Conservation (phyloP, 2,113 vertebrate genomes). For the Puffinus mauretanicus region DNA sequence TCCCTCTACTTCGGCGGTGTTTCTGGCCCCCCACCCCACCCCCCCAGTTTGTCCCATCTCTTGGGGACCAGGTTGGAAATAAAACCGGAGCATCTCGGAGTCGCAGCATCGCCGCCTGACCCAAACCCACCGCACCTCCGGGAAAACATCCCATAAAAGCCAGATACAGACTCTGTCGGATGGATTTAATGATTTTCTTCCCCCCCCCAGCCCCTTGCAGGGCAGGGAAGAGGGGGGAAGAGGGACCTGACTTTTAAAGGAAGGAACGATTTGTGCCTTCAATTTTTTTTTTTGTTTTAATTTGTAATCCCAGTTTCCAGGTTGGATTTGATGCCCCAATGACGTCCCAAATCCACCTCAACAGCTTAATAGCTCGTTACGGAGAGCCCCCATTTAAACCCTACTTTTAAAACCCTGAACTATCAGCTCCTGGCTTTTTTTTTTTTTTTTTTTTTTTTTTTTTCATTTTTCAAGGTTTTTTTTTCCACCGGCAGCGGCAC, state of each 20-base stretch:
- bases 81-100: not conserved
- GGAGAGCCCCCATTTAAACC: not conserved
- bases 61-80: not conserved
- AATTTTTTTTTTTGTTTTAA: not conserved
- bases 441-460: not conserved
- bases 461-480: not conserved
- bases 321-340: not conserved
- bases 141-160: not conserved
- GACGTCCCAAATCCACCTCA: not conserved
- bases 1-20: not conserved
- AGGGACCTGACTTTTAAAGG: not conserved
- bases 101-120: not conserved
- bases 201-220: fast-evolving
- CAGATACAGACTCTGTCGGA: not conserved
- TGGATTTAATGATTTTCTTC: not conserved
- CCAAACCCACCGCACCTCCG: not conserved
- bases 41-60: not conserved
- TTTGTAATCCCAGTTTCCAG: not conserved
- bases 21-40: no score
- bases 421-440: not conserved
- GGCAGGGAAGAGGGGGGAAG: not conserved
- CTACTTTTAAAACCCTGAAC: not conserved
- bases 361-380: fast-evolving
- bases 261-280: not conserved
- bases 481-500: fast-evolving